Conservation (phyloP, 2,113 vertebrate species). For the Datnioides undecimradiatus region DNA sequence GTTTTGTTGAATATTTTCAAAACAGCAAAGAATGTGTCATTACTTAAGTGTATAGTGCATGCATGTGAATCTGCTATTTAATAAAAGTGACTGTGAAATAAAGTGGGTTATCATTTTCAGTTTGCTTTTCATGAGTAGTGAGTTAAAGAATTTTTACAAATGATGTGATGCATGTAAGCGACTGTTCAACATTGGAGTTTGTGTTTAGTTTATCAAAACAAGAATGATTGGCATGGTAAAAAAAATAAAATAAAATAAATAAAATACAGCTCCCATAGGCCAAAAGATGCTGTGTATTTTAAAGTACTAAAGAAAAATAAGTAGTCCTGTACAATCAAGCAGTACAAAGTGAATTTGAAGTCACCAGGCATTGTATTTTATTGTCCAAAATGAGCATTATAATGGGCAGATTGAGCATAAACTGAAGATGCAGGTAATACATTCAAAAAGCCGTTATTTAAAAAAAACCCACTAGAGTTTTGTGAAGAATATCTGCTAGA, state of each 20-base stretch:
- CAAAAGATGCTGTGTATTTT: neutral
- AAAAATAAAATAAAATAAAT: neutral
- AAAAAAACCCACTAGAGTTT: no score
- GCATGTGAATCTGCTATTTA: conserved; percentile 72
- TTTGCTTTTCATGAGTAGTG: neutral
- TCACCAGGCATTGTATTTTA: neutral
- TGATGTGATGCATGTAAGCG: no score
- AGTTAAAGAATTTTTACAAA: neutral
- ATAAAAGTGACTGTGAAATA: conserved; percentile 75
- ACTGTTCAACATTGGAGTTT: neutral
- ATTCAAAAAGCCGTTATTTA: neutral
- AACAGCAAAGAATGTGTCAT: conserved; percentile 61
- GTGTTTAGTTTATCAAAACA: neutral
- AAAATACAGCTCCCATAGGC: neutral
- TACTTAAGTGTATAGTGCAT: conserved; percentile 68
- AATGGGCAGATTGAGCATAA: neutral
- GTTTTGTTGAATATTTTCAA: conserved; percentile 44
- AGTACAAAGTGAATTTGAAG: neutral
- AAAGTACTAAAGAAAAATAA: neutral
- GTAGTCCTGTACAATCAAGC: neutral
- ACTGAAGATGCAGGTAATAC: neutral
- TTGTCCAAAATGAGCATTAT: neutral
- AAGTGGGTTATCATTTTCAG: neutral
- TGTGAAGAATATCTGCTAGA: neutral
- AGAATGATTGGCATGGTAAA: neutral